A percentile compares a stretch with the other conserved stretches of the same genome.
These are phyloP conservation scores for Crioceris asparagi DNA, from an alignment of 2,888 invertebrate species.

Conservation along the genomic window DNA sequence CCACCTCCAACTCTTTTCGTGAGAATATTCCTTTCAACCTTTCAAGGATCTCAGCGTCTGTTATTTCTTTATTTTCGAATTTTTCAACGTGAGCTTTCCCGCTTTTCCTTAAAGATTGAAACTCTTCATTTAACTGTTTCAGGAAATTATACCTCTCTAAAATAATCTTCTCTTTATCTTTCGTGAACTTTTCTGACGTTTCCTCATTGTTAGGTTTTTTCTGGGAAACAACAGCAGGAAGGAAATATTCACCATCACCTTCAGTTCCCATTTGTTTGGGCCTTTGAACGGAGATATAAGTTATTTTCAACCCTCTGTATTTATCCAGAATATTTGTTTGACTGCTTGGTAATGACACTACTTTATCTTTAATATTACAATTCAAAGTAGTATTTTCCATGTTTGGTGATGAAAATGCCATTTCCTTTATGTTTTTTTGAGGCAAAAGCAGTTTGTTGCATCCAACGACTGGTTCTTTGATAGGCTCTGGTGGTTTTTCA, in stretches of 20 bases:
- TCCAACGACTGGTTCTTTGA: too few species aligned
- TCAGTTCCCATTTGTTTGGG: neutral
- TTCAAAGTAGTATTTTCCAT: conserved; percentile 1
- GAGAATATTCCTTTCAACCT: neutral
- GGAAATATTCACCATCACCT: neutral
- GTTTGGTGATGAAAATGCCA: neutral
- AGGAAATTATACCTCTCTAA: conserved; percentile 6
- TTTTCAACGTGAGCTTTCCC: neutral
- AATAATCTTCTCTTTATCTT: conserved; percentile 1
- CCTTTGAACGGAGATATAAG: conserved; percentile 2
- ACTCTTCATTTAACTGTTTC: conserved; percentile 7
- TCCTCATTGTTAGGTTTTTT: too few species aligned
- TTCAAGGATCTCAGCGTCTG: neutral
- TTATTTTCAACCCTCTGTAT: conserved; percentile 5
- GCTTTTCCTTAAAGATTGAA: neutral
- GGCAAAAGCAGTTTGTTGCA: too few species aligned
- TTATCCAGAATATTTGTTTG: conserved; percentile 1
- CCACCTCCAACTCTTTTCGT: neutral
- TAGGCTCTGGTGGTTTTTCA: too few species aligned
- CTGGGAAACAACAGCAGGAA: neutral
- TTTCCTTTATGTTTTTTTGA: too few species aligned
- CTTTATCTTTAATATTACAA: neutral
- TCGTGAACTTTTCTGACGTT: neutral
- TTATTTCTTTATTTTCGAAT: neutral
- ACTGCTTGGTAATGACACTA: neutral